phyloP scores from a whole-genome alignment of 2,888 invertebrate genomes.

The Himalopsyche japonica region DNA sequence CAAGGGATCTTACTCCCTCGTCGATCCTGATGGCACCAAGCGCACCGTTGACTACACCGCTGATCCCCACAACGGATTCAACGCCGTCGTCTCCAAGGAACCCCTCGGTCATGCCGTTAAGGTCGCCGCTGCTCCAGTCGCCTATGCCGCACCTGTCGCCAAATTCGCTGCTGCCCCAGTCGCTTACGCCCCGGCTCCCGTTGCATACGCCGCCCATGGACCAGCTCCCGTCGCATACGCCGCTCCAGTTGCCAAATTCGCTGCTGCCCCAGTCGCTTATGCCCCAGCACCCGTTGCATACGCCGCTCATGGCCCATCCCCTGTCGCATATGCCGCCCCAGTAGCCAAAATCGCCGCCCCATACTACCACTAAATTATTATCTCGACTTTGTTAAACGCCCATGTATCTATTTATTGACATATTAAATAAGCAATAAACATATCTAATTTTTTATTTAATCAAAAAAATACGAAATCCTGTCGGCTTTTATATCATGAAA shows the following conservation, averaged over 20 bases:
- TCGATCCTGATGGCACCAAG: conserved; percentile 49
- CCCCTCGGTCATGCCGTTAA: conserved; percentile 33
- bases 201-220: conserved; percentile 28
- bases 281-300: conserved; percentile 44
- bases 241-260: conserved; percentile 9
- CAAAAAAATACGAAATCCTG: too few species aligned
- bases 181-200: conserved; percentile 21
- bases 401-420: conserved; percentile 18
- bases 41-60: conserved; percentile 52
- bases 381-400: background rate
- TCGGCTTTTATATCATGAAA: too few species aligned
- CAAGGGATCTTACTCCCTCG: conserved; percentile 54
- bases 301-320: too few species aligned
- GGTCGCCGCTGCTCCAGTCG: conserved; percentile 28
- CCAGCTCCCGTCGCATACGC: conserved; percentile 30
- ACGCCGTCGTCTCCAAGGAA: conserved; percentile 55
- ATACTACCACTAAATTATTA: background rate
- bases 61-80: conserved; percentile 58
- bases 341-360: conserved; percentile 28
- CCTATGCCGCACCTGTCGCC: conserved; percentile 44
- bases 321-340: conserved; percentile 9
- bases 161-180: conserved; percentile 23
- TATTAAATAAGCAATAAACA: background rate
- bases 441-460: background rate
- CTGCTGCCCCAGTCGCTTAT: conserved; percentile 15